Evolutionary conservation across 2,113 vertebrate genomes (phyloP).

Genomic region (Aphyosemion australe): DNA sequence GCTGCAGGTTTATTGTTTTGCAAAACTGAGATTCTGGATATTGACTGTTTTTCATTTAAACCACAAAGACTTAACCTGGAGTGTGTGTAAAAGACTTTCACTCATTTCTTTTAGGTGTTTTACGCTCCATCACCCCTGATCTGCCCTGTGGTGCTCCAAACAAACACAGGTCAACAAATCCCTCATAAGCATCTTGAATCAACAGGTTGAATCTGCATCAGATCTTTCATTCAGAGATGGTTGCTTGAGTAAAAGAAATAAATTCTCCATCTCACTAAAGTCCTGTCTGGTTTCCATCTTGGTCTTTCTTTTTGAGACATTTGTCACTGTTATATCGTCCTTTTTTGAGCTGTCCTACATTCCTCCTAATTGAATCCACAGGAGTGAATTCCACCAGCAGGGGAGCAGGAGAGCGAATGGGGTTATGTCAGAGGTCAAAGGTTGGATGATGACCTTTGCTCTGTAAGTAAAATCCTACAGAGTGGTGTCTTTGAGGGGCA

Average conservation of each 20-base stretch:
- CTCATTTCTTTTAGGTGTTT: background rate
- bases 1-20: too few relatives aligned
- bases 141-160: background rate
- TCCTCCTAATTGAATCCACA: conserved; percentile 70
- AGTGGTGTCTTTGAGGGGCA: conserved; percentile 33
- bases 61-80: background rate
- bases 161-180: background rate
- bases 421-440: conserved; percentile 61
- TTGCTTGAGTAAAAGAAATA: too few relatives aligned
- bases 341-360: conserved; percentile 31
- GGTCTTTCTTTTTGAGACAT: conserved; percentile 24
- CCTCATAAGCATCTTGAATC: background rate
- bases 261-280: conserved; percentile 4
- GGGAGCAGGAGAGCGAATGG: conserved; percentile 25
- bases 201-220: background rate
- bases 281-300: conserved; percentile 17
- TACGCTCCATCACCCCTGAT: background rate
- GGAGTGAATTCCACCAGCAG: conserved; percentile 66
- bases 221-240: background rate
- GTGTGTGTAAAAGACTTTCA: background rate
- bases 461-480: conserved; percentile 57
- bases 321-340: conserved; percentile 53
- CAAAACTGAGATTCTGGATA: background rate
- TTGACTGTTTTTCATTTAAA: background rate
- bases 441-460: conserved; percentile 53